Conservation (phyloP, 1,140 invertebrate genomes). For the Caenorhabditis remanei region DNA sequence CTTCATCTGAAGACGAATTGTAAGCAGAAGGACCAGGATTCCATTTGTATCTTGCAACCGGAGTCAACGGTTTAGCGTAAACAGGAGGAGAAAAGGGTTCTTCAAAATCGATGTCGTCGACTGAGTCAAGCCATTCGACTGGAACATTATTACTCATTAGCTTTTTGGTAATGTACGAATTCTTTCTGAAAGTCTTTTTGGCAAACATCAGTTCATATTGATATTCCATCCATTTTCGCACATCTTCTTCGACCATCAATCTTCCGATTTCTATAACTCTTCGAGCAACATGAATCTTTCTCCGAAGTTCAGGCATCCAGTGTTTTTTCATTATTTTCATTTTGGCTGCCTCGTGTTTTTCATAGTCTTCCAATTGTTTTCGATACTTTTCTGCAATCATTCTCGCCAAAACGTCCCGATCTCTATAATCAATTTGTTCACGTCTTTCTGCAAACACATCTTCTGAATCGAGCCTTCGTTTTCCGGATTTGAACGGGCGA, state of each 20-base stretch:
- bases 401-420: neutral
- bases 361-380: neutral
- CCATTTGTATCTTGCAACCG: neutral
- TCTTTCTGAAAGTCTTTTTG: conserved; percentile 1
- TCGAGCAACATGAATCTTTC: conserved; percentile 16
- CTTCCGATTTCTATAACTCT: conserved; percentile 24
- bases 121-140: neutral
- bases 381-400: neutral
- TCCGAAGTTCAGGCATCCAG: too few species aligned
- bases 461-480: neutral
- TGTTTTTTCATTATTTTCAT: neutral
- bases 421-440: neutral
- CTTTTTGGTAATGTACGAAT: conserved; percentile 10
- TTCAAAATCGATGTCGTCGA: neutral
- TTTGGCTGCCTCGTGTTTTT: neutral
- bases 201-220: conserved; percentile 1
- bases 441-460: neutral
- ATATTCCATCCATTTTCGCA: conserved; percentile 33
- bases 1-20: conserved; percentile 26
- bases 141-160: neutral
- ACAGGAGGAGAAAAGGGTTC: neutral
- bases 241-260: conserved; percentile 14
- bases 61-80: neutral
- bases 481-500: neutral
- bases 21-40: neutral